Percentiles rank a stretch among this genome's conserved stretches.
Conservation (phyloP, 2,797 vertebrate species). For the Spatula versicolor region DNA sequence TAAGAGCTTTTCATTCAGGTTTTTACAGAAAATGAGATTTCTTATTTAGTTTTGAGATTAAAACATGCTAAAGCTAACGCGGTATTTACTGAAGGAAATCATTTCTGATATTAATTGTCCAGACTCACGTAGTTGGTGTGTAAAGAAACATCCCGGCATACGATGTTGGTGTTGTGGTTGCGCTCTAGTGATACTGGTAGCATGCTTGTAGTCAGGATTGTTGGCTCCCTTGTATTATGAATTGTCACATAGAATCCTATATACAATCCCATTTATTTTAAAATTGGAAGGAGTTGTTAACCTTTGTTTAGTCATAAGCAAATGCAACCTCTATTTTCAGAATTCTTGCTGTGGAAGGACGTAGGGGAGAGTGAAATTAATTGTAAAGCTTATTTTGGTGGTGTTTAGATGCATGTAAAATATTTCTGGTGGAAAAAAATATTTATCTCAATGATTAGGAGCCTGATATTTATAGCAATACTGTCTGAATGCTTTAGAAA, state of each 20-base stretch:
- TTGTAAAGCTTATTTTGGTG: not conserved
- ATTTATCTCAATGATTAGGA: constrained; percentile 6
- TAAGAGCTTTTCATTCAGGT: not conserved
- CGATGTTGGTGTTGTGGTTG: not conserved
- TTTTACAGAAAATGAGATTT: not conserved
- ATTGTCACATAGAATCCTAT: not conserved
- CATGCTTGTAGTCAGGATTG: not conserved
- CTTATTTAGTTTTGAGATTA: not conserved
- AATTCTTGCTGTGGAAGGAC: not conserved
- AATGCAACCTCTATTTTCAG: not conserved
- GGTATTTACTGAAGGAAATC: not conserved
- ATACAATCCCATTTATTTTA: not conserved
- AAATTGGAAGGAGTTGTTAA: not conserved
- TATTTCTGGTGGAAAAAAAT: not conserved
- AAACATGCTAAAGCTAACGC: not conserved
- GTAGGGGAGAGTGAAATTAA: not conserved
- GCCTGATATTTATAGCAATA: constrained; percentile 19
- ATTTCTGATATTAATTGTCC: not conserved
- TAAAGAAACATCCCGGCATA: not conserved
- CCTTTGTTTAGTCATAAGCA: constrained; percentile 6
- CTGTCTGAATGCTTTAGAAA: not conserved
- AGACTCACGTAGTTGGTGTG: not conserved
- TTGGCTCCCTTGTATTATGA: not conserved
- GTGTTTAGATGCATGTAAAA: not conserved
- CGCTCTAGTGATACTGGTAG: not conserved